phyloP scores from a whole-genome alignment of 2,113 vertebrate genomes.

The Sapajus apella region DNA sequence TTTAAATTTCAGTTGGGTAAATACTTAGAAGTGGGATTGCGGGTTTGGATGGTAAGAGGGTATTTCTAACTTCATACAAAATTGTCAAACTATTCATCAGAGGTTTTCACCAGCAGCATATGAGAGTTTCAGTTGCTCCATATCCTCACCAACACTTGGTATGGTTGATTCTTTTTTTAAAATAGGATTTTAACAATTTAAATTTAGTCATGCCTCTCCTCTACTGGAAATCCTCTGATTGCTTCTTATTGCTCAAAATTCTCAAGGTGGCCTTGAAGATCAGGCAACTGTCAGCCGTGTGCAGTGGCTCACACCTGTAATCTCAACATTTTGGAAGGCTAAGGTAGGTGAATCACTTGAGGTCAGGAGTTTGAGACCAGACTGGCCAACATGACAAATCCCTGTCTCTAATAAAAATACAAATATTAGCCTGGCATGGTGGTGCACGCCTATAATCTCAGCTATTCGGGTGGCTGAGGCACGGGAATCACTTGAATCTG shows the following conservation, averaged over 20 bases:
- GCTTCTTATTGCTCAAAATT: neutral
- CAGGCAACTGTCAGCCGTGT: neutral
- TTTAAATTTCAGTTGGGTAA: neutral
- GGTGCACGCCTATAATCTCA: too few species aligned
- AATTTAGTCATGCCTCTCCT: neutral
- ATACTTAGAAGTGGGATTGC: neutral
- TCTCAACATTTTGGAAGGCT: too few species aligned
- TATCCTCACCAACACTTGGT: neutral
- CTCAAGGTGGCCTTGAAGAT: neutral
- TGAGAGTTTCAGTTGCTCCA: neutral
- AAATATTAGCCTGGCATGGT: too few species aligned
- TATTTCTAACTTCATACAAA: neutral
- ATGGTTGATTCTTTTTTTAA: neutral
- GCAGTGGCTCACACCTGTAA: too few species aligned
- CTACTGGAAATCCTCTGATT: neutral
- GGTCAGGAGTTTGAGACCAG: too few species aligned
- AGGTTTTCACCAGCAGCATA: neutral
- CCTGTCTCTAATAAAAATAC: too few species aligned
- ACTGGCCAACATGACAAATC: too few species aligned
- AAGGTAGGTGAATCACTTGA: too few species aligned
- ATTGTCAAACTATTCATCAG: neutral
- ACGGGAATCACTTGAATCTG: too few species aligned
- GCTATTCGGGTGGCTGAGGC: too few species aligned
- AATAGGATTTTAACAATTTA: neutral
- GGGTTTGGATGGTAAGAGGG: neutral